phyloP scores from a whole-genome alignment of 2,888 invertebrate genomes.

The Sminthurinus aureus region DNA sequence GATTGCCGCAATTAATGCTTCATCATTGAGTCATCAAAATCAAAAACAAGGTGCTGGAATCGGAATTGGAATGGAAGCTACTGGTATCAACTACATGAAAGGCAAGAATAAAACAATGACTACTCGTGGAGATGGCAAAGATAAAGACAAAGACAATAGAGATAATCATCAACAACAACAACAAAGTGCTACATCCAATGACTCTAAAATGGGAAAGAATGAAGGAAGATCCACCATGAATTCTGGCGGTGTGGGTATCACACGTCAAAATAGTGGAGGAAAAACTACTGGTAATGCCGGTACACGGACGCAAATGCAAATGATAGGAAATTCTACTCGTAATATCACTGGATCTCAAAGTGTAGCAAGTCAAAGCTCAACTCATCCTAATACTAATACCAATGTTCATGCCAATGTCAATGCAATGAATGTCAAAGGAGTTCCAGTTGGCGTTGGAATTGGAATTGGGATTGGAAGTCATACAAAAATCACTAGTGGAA shows the following conservation, averaged over 20 bases:
- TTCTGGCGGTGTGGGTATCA: constrained; percentile 19
- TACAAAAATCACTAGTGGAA: background rate
- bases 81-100: background rate
- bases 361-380: background rate
- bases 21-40: background rate
- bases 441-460: no score
- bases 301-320: background rate
- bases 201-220: background rate
- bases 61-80: background rate
- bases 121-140: constrained; percentile 16
- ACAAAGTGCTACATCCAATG: background rate
- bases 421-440: background rate
- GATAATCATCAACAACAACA: background rate
- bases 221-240: background rate
- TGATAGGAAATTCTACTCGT: background rate
- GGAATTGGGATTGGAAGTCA: background rate
- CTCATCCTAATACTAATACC: background rate
- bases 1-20: background rate
- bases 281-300: background rate
- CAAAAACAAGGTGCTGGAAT: background rate
- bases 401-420: background rate
- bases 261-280: constrained; percentile 19
- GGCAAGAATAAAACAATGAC: constrained; percentile 15
- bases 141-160: background rate
- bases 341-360: background rate